A percentile compares a stretch with the other conserved stretches of the same genome.
Conservation (phyloP, 2,113 vertebrate genomes). For the Cottus gobio region DNA sequence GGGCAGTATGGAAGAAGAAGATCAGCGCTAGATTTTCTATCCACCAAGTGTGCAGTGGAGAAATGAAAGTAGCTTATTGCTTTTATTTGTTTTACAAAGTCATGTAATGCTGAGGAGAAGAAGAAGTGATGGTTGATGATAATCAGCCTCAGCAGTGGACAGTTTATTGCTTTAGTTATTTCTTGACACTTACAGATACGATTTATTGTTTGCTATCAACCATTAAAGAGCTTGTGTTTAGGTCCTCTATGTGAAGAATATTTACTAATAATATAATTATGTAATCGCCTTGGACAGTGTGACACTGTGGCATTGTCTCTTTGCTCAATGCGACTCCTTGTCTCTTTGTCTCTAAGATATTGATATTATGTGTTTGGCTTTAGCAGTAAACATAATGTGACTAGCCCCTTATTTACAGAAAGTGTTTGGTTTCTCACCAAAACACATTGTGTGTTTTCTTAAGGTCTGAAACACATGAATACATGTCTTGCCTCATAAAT, state of each 20-base stretch:
- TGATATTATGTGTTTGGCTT: background rate
- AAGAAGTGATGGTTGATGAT: background rate
- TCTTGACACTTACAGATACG: background rate
- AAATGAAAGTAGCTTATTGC: constrained; percentile 23
- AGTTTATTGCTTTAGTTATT: background rate
- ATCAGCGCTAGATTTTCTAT: accelerated
- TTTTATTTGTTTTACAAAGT: background rate
- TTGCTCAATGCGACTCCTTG: background rate
- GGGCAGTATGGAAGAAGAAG: background rate
- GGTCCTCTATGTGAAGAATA: background rate
- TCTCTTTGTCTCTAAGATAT: background rate
- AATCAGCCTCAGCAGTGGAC: background rate
- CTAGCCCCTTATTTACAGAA: too few relatives aligned
- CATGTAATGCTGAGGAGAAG: background rate
- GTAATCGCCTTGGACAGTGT: background rate
- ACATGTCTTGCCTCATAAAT: too few relatives aligned
- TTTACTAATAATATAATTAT: too few relatives aligned
- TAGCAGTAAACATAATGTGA: background rate
- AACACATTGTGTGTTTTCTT: background rate
- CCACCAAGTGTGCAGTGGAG: background rate
- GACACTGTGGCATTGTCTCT: background rate
- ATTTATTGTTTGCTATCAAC: background rate
- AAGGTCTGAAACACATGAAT: too few relatives aligned
- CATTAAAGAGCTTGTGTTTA: background rate
- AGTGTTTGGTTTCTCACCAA: too few relatives aligned